phyloP scores from a whole-genome alignment of 2,888 invertebrate species.

The Biston betularia region DNA sequence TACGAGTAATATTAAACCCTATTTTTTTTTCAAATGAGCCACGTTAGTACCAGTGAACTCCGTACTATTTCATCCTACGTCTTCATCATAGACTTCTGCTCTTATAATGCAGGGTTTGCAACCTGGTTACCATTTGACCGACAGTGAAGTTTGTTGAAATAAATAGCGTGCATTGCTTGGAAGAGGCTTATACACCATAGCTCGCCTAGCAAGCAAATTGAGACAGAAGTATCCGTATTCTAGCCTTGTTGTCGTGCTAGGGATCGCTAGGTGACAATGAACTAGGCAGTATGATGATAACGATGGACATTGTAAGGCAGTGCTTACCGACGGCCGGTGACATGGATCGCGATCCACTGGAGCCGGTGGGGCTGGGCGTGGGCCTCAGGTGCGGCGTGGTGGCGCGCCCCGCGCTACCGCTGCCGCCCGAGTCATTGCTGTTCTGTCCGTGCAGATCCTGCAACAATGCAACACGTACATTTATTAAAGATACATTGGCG shows the following conservation, averaged over 20 bases:
- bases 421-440: slow-evolving; percentile 94
- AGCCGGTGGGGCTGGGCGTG: slow-evolving; percentile 97
- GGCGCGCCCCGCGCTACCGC: slow-evolving; percentile 88
- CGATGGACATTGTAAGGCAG: neutral
- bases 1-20: too few relatives aligned
- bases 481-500: neutral
- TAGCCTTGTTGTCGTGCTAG: neutral
- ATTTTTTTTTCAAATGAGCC: too few relatives aligned
- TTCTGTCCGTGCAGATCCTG: slow-evolving; percentile 95
- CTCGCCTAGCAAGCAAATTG: too few relatives aligned
- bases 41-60: too few relatives aligned
- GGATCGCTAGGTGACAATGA: neutral
- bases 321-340: slow-evolving; percentile 98
- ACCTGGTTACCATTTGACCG: too few relatives aligned
- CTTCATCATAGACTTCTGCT: too few relatives aligned
- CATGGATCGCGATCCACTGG: slow-evolving; percentile 98
- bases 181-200: too few relatives aligned
- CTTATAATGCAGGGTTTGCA: too few relatives aligned
- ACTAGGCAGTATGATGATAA: neutral
- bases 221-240: too few relatives aligned
- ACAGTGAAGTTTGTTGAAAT: too few relatives aligned
- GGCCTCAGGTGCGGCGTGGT: slow-evolving; percentile 91
- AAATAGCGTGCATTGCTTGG: too few relatives aligned
- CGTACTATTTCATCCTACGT: too few relatives aligned
- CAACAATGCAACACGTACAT: slow-evolving; percentile 55